Evolutionary conservation across 2,113 vertebrate genomes (phyloP), one percentile per base, ranked within the genome.

Genomic region (Indicator maculatus): DNA sequence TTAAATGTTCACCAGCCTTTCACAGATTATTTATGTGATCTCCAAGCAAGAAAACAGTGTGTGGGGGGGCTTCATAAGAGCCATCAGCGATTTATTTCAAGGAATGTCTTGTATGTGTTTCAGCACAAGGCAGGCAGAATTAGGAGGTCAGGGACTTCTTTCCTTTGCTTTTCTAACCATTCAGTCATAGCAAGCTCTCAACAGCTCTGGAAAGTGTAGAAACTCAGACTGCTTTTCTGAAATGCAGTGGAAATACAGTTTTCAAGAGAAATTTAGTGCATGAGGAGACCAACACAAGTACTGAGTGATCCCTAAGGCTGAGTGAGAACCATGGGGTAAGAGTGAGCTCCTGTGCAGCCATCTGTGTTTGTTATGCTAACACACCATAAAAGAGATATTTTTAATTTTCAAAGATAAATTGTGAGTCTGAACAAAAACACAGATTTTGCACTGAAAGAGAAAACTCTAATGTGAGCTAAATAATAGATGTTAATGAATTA

Each of bases 291-390:
- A 69, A 67, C 16, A 52, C 4, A 52, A 55, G 56, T 13, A 20
- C 11, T 27, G 17, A 71, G 14, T 27, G 14, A 27, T 73, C 31
- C 14, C 11, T 56, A 17, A 60, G 14, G 7, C 16, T 38, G 16
- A 2, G 5, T 44, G 8, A 71, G 7, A 28, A 9, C 5, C 3
- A 2, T 0, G 3, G 9, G 12, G 5, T 30, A 36, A 67, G 18
- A 15, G 12, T 55, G 6, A 70, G 9, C 12, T 71, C 3, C 36
- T 53, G 15, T 15, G 12, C 1, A 41, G 39, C 2, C 7, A 23
- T 20, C 10, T 26, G 11, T 31, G 7, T 74, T 82, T 27, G 11
- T 13, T 53, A 17, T 72, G 31, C 9, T 72, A 84, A 75, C n/a
- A 80, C 26, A 53, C 5, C 23, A 24, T 30, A 39, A 86, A 38